Base-by-base conservation (phyloP, 2,888 invertebrate species). In the Aspidiotus rigidus region DNA sequence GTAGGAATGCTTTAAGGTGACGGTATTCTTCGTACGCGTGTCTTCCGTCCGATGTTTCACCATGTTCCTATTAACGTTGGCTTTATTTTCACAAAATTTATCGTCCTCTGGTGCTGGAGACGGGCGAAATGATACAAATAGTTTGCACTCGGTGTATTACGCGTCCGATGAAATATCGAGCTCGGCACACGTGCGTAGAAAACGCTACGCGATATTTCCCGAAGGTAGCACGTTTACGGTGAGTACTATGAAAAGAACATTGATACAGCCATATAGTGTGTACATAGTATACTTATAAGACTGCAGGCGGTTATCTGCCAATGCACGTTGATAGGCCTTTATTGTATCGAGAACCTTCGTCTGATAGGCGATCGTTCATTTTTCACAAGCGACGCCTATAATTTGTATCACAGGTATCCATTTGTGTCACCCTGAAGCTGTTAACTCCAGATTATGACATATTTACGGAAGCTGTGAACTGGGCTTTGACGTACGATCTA, bases 221-320 rank as follows among this genome's bases (percentile, higher is more conserved):
- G 74, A 74, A 62, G 74, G 74, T 8, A 74, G 74, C 55, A 73
- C 74, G 7, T 74, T 73, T 53, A 73, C 74, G 7, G 74, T 74
- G 66, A 73, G 74, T 73, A 40, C 5, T 28, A 28, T 28, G 28
- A 5, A 28, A 28, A 28, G 28, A 28, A 28, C 28, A 28, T 28
- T 28, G 28, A 28, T 28, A 28, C 28, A 28, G 5, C 28, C 28
- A 28, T 28, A 28, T 28, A 28, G 28, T 28, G 28, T 28, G 28
- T 28, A 28, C 28, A 28, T 28, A 28, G 28, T 28, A 28, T 28
- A 28, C 28, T 28, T 28, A 28, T 28, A 28, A 28, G 28, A 28
- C 28, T 28, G 28, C 28, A 28, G 28, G 28, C 28, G 28, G 28
- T 28, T 11, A 55, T 15, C 60, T 17, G 39, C 17, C 16, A 11